phyloP scores from a whole-genome alignment of 2,113 vertebrate species.

The Rhizomys pruinosus region DNA sequence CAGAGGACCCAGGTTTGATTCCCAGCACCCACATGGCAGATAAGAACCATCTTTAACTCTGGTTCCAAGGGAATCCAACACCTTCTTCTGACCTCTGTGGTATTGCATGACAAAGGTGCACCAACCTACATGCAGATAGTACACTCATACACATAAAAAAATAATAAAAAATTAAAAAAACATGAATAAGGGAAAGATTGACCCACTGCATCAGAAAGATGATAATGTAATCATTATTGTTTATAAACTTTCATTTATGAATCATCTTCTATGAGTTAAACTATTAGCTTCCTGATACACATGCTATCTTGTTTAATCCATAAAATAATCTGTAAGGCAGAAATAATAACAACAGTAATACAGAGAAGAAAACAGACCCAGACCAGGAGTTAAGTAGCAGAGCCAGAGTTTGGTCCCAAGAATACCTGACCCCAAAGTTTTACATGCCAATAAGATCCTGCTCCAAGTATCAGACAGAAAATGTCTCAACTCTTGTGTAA shows the following conservation, averaged over 20 bases:
- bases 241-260: slow-evolving; percentile 11
- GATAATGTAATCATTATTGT: slow-evolving; percentile 1
- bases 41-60: too few species aligned
- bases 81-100: too few species aligned
- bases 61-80: too few species aligned
- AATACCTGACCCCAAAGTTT: slow-evolving; percentile 7
- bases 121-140: too few species aligned
- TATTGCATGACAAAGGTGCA: too few species aligned
- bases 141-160: too few species aligned
- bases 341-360: slow-evolving; percentile 21
- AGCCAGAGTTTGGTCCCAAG: not conserved
- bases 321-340: not conserved
- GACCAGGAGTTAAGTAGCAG: not conserved
- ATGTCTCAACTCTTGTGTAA: not conserved
- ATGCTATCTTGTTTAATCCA: not conserved
- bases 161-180: too few species aligned
- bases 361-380: not conserved
- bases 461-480: not conserved
- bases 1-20: too few species aligned
- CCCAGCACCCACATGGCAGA: too few species aligned
- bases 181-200: not conserved
- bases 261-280: slow-evolving; percentile 30
- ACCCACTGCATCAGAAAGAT: not conserved
- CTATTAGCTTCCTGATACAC: not conserved
- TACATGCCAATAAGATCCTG: not conserved